phyloP scores from a whole-genome alignment of 1,140 invertebrate species.

The Amyelois transitella region DNA sequence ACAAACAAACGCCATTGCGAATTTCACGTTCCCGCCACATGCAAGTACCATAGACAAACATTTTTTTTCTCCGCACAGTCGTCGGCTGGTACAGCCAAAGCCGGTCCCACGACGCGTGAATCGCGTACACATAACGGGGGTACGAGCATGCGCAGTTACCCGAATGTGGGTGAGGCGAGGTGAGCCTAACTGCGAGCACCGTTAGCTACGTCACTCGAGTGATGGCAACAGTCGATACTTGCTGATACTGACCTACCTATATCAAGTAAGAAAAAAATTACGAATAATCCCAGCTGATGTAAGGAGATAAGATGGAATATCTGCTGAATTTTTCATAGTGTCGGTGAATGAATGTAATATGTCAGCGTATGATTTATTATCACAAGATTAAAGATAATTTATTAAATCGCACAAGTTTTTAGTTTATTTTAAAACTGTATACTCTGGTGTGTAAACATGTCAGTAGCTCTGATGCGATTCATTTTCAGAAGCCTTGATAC shows the following conservation, averaged over 20 bases:
- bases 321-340: too few species aligned
- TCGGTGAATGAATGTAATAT: too few species aligned
- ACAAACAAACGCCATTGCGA: neutral
- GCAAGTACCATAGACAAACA: slow-evolving; percentile 1
- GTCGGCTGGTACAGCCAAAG: slow-evolving; percentile 2
- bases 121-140: slow-evolving; percentile 53
- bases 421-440: too few species aligned
- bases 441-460: too few species aligned
- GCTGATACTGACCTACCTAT: neutral
- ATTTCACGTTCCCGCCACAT: neutral
- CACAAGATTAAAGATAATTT: too few species aligned
- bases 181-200: slow-evolving; percentile 54
- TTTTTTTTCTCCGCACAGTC: slow-evolving; percentile 16
- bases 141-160: slow-evolving; percentile 48
- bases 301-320: too few species aligned
- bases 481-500: too few species aligned
- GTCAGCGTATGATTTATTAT: too few species aligned
- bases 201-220: slow-evolving; percentile 54
- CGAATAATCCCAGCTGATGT: too few species aligned
- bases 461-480: too few species aligned
- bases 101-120: slow-evolving; percentile 34
- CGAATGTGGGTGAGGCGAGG: slow-evolving; percentile 65
- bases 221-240: slow-evolving; percentile 10
- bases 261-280: too few species aligned
- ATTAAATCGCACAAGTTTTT: too few species aligned